Conservation (phyloP, 2,797 vertebrate genomes). For the Pachyuromys duprasi region DNA sequence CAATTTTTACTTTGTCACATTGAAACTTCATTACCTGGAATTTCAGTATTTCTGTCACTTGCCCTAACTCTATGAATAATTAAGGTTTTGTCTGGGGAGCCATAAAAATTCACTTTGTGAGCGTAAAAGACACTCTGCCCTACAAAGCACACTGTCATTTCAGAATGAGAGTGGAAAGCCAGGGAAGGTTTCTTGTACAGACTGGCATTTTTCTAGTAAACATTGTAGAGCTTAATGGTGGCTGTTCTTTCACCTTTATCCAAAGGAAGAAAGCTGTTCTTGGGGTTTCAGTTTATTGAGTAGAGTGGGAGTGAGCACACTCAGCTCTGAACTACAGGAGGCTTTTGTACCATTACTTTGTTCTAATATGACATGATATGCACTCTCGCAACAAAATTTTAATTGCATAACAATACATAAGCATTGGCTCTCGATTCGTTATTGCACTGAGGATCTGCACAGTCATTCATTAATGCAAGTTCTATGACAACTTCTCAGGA, state of each 20-base stretch:
- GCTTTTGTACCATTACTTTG: background rate
- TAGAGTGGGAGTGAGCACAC: background rate
- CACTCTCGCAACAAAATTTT: background rate
- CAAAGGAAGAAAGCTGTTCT: background rate
- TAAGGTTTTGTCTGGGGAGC: conserved; percentile 79
- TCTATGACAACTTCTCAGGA: background rate
- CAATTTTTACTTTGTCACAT: conserved; percentile 70
- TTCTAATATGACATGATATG: background rate
- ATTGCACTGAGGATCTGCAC: background rate
- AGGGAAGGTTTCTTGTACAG: conserved; percentile 66
- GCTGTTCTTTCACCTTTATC: conserved; percentile 73
- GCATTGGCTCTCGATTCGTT: background rate
- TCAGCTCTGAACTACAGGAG: background rate
- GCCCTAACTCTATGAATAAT: conserved; percentile 73
- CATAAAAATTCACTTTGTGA: conserved; percentile 82
- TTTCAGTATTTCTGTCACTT: conserved; percentile 75
- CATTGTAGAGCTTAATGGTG: conserved; percentile 79
- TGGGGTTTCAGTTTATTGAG: background rate
- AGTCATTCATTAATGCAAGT: background rate
- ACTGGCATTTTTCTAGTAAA: conserved; percentile 81
- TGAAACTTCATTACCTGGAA: conserved; percentile 60
- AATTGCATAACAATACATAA: background rate
- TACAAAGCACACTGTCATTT: conserved; percentile 77
- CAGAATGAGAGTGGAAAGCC: background rate
- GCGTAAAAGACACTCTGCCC: conserved; percentile 71